Percentiles rank a stretch among this genome's conserved stretches.
These are phyloP conservation scores for Sebastes hubbsi DNA, from an alignment of 2,797 vertebrate species.

Conservation along the genomic window DNA sequence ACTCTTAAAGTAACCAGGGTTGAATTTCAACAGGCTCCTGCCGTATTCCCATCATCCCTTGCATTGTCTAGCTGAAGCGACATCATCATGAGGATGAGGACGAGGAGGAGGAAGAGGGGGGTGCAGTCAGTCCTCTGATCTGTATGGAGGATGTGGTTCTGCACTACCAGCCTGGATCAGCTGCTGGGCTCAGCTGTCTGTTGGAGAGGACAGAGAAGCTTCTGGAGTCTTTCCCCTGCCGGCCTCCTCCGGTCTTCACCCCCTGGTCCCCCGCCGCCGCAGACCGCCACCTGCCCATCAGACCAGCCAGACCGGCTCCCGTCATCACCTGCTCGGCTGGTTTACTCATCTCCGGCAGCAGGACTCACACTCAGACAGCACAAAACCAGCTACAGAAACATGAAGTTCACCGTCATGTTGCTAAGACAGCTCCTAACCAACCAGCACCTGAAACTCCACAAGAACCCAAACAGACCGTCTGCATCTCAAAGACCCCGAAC, in stretches of 20 bases:
- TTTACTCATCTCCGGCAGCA: background rate
- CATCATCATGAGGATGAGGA: background rate
- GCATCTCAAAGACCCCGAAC: background rate
- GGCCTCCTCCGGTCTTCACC: slow-evolving; percentile 81
- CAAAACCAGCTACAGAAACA: background rate
- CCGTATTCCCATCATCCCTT: background rate
- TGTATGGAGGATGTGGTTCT: slow-evolving; percentile 91
- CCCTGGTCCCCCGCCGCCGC: slow-evolving; percentile 86
- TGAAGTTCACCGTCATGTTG: accelerated
- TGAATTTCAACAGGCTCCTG: background rate
- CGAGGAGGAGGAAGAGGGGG: background rate
- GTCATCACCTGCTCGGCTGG: slow-evolving; percentile 69
- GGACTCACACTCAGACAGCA: background rate
- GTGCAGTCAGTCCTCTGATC: background rate
- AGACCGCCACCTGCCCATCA: slow-evolving; percentile 81
- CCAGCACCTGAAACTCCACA: background rate
- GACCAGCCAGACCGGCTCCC: slow-evolving; percentile 86
- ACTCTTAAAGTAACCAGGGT: background rate
- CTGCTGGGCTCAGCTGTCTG: slow-evolving; percentile 71
- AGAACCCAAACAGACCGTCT: background rate
- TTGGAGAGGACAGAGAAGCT: slow-evolving; percentile 82
- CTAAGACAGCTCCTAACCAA: background rate
- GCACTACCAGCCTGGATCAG: slow-evolving; percentile 81
- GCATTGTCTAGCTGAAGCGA: background rate
- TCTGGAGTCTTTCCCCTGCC: slow-evolving; percentile 85